Percentiles rank a stretch among this genome's conserved stretches.
These are phyloP conservation scores for Drosophila seclusa DNA, from an alignment of 2,888 invertebrate genomes.

Conservation along the genomic window DNA sequence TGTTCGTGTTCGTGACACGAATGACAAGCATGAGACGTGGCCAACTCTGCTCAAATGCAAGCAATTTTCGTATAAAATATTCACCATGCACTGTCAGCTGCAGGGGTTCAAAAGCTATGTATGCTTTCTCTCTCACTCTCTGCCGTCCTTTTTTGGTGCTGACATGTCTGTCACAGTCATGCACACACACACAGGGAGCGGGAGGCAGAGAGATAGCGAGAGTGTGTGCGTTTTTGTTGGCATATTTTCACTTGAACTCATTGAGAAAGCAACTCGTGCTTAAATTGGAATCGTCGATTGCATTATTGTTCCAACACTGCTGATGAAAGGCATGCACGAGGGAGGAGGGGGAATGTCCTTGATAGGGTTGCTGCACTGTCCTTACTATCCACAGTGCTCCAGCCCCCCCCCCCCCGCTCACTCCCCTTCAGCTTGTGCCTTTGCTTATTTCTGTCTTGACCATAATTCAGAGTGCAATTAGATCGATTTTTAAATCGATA, in stretches of 20 bases:
- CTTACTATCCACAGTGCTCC: neutral
- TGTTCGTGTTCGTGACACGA: slow-evolving; percentile 2
- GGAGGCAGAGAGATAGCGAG: neutral
- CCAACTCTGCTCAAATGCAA: neutral
- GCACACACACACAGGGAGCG: neutral
- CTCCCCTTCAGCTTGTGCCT: neutral
- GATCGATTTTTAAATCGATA: slow-evolving; percentile 69
- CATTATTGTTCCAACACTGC: slow-evolving; percentile 57
- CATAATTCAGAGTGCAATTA: slow-evolving; percentile 46
- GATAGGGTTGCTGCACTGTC: neutral
- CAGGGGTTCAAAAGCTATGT: slow-evolving; percentile 36
- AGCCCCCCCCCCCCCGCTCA: neutral
- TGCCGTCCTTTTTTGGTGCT: neutral
- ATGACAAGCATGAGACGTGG: neutral
- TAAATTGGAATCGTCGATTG: slow-evolving; percentile 74
- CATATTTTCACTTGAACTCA: slow-evolving; percentile 57
- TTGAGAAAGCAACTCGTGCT: slow-evolving; percentile 71
- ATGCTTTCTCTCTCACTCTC: neutral
- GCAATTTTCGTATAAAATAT: neutral
- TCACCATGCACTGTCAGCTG: slow-evolving; percentile 14
- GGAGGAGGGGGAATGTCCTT: neutral
- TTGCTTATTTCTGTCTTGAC: neutral
- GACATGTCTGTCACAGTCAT: slow-evolving; percentile 7
- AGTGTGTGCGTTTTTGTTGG: slow-evolving; percentile 5
- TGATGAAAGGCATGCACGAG: slow-evolving; percentile 13